Base-by-base conservation (phyloP, 2,113 vertebrate species). In the Rana temporaria region DNA sequence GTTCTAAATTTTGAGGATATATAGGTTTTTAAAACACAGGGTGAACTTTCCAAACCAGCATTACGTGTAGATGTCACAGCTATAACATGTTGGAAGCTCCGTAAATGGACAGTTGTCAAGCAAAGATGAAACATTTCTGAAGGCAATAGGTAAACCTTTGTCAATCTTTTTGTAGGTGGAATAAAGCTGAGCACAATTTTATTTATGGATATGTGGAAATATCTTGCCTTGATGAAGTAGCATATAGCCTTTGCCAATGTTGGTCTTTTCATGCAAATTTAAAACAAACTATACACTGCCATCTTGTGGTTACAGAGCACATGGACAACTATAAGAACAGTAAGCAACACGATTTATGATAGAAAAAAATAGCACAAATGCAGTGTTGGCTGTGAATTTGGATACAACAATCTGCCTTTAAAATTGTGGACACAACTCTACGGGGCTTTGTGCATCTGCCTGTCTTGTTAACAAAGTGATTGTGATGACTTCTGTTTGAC, bases 391-490 rank as follows among this genome's bases (percentile, higher is more conserved):
- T 74, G 12, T 19, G 62, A 52, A 67, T 75, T 75, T 66, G 62
- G 52, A 66, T 56, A 66, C 11, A 74, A 74, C 26, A 55, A 75
- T 64, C 55, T 75, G 71, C 80, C 52, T 74, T 75, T 56, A 20
- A 69, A 34, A 32, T 79, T 57, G 62, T 67, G 52, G 24, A 57
- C 64, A 67, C 12, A 32, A 19, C 80, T 75, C 52, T 48, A 67
- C 71, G 16, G 53, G 26, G 9, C 48, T 19, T 19, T 66, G 71
- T 75, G 80, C 71, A 75, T 30, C 63, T 59, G 67, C 59, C 62
- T 56, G 79, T 75, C 62, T 82, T 82, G 67, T 82, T 82, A 59
- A 62, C 11, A 67, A 65, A 74, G 80, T 82, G 80, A 75, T 82
- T 74, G 80, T 82, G 80, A 82, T 82, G 70, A 82, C 53, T 24